These are phyloP conservation scores for Tipula helvola DNA, from an alignment of 2,888 invertebrate species.

Conservation along the genomic window DNA sequence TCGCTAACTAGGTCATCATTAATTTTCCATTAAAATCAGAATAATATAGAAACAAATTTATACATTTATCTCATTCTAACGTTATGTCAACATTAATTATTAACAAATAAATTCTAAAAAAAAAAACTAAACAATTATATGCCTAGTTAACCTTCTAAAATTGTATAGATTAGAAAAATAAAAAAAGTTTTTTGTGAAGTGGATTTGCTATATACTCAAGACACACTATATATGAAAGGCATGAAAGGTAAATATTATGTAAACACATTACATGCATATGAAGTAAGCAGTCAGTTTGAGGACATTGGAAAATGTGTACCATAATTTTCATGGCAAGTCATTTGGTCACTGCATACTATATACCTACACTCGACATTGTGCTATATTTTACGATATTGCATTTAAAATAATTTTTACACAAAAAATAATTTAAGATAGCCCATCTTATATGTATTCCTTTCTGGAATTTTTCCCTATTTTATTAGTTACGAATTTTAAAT, in stretches of 20 bases:
- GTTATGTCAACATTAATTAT: neutral
- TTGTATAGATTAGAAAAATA: neutral
- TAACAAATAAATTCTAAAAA: constrained; percentile 4
- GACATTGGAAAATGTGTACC: neutral
- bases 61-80: neutral
- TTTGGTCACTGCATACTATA: neutral
- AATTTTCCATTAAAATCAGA: constrained; percentile 4
- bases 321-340: neutral
- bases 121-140: neutral
- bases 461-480: too few species aligned
- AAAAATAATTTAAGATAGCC: too few species aligned
- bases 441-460: too few species aligned
- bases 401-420: too few species aligned
- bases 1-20: neutral
- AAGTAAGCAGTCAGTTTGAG: neutral
- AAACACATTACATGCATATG: neutral
- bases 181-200: neutral
- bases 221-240: neutral
- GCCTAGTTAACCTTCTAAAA: constrained; percentile 4
- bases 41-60: neutral
- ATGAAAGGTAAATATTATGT: neutral
- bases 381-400: too few species aligned
- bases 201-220: neutral
- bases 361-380: too few species aligned
- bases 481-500: too few species aligned